Evolutionary conservation across 1,140 invertebrate species (phyloP).

Genomic region (Drosophila bipectinata): DNA sequence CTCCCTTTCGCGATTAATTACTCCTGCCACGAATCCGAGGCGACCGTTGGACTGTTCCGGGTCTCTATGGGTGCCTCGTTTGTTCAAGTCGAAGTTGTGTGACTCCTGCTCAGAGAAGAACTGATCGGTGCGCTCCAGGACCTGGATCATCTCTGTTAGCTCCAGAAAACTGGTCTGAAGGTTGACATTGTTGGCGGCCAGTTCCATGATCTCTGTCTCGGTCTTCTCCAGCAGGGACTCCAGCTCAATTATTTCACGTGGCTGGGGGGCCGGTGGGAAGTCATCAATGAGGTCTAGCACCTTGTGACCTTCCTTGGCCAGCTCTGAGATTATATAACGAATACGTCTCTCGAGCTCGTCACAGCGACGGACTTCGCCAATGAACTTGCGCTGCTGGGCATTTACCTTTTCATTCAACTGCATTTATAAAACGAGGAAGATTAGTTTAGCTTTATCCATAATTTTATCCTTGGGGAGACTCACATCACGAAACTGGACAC

Average conservation of each 20-base stretch:
- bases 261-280: conserved; percentile 94
- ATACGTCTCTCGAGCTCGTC: conserved; percentile 94
- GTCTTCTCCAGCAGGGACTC: conserved; percentile 96
- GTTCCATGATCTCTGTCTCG: conserved; percentile 95
- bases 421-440: background rate
- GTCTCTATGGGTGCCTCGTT: conserved; percentile 89
- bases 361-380: conserved; percentile 92
- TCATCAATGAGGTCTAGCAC: conserved; percentile 92
- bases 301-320: conserved; percentile 90
- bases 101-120: conserved; percentile 77
- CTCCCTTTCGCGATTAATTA: conserved; percentile 93
- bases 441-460: background rate
- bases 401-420: conserved; percentile 91
- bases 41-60: conserved; percentile 88
- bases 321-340: conserved; percentile 93
- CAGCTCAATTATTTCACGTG: conserved; percentile 94
- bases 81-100: conserved; percentile 69
- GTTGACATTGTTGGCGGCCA: conserved; percentile 96
- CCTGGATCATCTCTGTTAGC: conserved; percentile 95
- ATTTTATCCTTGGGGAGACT: conserved; percentile 77
- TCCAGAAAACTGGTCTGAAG: conserved; percentile 97
- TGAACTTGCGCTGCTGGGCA: conserved; percentile 94
- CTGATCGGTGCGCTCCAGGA: conserved; percentile 95
- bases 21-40: conserved; percentile 92
- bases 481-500: conserved; percentile 96